A percentile compares a stretch with the other conserved stretches of the same genome.
phyloP scores from a whole-genome alignment of 2,888 invertebrate species.

The Patella ulyssiponensis region DNA sequence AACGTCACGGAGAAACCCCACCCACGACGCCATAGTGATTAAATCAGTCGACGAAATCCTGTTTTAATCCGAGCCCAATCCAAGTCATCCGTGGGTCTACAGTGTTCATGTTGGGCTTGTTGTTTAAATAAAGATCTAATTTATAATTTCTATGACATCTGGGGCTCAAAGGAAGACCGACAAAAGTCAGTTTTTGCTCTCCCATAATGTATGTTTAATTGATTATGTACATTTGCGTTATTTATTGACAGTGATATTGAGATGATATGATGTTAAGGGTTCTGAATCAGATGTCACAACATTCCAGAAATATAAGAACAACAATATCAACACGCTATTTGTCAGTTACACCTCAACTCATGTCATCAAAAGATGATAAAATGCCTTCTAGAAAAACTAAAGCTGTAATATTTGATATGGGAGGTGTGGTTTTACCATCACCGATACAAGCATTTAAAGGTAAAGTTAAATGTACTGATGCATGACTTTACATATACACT shows the following conservation, averaged over 20 bases:
- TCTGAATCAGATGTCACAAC: not conserved
- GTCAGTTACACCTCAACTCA: conserved; percentile 11
- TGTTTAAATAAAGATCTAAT: no score
- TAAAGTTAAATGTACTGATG: conserved; percentile 22
- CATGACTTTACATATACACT: not conserved
- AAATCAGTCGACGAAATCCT: no score
- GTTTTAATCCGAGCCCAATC: no score
- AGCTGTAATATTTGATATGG: conserved; percentile 74
- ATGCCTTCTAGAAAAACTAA: conserved; percentile 41
- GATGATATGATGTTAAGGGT: not conserved
- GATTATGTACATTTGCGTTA: no score
- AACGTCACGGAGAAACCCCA: no score
- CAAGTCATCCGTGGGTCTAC: no score
- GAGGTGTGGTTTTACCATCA: conserved; percentile 73
- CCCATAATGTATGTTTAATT: no score
- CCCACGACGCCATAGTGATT: no score
- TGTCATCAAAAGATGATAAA: not conserved
- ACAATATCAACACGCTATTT: not conserved
- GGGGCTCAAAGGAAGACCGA: no score
- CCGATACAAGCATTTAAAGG: conserved; percentile 67
- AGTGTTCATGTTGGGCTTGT: no score
- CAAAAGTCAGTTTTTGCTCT: no score
- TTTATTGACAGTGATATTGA: not conserved
- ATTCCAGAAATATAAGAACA: not conserved
- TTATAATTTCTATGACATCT: no score